A percentile compares a stretch with the other conserved stretches of the same genome.
phyloP scores from a whole-genome alignment of 1,140 invertebrate genomes.

The Pseudoatta argentina region DNA sequence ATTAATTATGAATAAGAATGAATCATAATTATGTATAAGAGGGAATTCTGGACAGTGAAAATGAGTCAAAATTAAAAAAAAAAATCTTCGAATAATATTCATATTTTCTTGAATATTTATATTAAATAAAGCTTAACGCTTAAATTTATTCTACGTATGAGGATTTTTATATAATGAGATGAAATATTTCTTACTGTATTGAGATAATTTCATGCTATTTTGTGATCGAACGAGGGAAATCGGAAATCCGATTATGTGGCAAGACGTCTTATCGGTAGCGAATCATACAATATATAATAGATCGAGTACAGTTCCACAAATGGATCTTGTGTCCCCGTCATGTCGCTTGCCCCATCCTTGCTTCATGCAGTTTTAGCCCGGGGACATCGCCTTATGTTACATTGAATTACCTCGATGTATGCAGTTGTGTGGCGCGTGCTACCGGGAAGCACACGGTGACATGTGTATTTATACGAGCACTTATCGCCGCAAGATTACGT shows the following conservation, averaged over 20 bases:
- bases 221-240: not conserved
- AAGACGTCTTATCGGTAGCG: not conserved
- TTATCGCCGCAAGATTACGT: conserved; percentile 41
- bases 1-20: not conserved
- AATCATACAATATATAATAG: not conserved
- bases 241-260: conserved; percentile 9
- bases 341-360: not conserved
- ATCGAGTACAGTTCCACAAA: conserved; percentile 1
- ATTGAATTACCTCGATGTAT: conserved; percentile 15
- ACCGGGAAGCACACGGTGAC: conserved; percentile 23
- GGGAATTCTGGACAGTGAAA: not conserved
- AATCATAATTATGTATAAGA: not conserved
- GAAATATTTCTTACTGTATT: not conserved
- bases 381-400: conserved; percentile 32
- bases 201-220: not conserved
- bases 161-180: not conserved
- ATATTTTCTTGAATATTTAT: not conserved
- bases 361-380: conserved; percentile 14
- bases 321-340: not conserved
- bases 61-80: not conserved
- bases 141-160: not conserved
- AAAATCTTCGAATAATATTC: not conserved
- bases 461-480: conserved; percentile 41
- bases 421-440: conserved; percentile 28
- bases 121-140: not conserved